Evolutionary conservation across 2,113 vertebrate species (phyloP).

Genomic region (Bombycilla garrulus): DNA sequence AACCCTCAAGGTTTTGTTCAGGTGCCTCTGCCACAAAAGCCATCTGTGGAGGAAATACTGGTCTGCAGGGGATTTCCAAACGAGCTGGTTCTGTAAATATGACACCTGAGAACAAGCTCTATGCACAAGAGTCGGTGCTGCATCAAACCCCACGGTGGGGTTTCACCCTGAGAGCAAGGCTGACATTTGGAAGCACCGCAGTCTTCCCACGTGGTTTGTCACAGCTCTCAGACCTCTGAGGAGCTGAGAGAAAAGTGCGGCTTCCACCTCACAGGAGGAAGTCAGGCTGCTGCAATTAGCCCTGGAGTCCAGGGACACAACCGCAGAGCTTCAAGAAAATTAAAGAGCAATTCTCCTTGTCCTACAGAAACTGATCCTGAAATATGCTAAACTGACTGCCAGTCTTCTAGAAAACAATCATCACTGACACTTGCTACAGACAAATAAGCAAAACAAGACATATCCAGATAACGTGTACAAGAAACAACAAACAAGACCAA

Average conservation of each 20-base stretch:
- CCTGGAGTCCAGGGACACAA: background rate
- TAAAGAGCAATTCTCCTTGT: background rate
- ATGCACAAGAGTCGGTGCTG: background rate
- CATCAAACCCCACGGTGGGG: rapidly evolving
- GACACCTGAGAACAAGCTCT: background rate
- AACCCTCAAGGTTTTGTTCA: background rate
- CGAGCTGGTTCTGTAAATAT: background rate
- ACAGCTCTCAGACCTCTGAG: background rate
- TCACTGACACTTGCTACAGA: background rate
- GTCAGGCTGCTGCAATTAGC: background rate
- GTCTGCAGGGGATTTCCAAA: background rate
- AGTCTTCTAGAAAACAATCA: background rate
- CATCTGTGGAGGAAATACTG: background rate
- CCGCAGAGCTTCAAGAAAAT: background rate
- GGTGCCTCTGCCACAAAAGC: background rate
- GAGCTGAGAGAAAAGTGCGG: background rate
- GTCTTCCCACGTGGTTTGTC: background rate
- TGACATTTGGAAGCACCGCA: background rate
- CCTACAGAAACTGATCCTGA: background rate
- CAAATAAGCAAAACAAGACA: background rate
- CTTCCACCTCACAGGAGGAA: background rate
- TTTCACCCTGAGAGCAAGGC: background rate
- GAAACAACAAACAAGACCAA: background rate
- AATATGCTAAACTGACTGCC: background rate
- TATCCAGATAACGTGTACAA: background rate